Base-by-base conservation (phyloP, 2,113 vertebrate genomes). In the Chaetops frenatus region DNA sequence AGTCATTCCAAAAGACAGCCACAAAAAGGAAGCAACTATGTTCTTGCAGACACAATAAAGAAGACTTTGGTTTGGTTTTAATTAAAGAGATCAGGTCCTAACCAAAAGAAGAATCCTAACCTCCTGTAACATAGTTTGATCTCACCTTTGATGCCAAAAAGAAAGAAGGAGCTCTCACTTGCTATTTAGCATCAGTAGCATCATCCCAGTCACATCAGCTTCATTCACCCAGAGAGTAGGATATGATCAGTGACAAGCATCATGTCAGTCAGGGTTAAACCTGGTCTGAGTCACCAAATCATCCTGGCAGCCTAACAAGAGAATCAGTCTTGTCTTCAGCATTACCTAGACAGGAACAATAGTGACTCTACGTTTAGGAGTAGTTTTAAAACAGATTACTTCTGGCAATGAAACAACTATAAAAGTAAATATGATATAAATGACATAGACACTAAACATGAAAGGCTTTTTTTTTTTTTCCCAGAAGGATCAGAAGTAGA, bases 31-130 rank as follows among this genome's bases (percentile, higher is more conserved):
- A 88, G 58, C 80, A 96, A 87, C 51, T 92, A 56, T 86, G 96
- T 91, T 78, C 78, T 86, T 85, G 50, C 60, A 96, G 66, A 95
- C 89, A 92, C 51, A 86, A 96, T 51, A 88, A 93, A 92, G 56
- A 78, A 29, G 28, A 64, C n/a, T 84, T 83, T 15, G 28, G 54
- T 60, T 95, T 95, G 87, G 45, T 88, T 93, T 95, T 93, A 94
- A 95, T 95, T 95, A 94, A 87, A 92, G 20, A 77, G 48, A 69
- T 35, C 3, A 0, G 45, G 74, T 81, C 65, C 71, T 67, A 90
- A 66, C 25, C 4, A 7, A 56, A 91, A 89, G 50, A 66, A 78
- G 45, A 81, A 78, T 42, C 54, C 25, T 78, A 47, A 47, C 48
- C 58, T 86, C 62, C 81, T 76, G 40, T 40, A 85, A 69, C 47